Evolutionary conservation across 2,888 invertebrate genomes (phyloP), one percentile per base, ranked within the genome.

Genomic region (Scaptomyza cyrtandrae): DNA sequence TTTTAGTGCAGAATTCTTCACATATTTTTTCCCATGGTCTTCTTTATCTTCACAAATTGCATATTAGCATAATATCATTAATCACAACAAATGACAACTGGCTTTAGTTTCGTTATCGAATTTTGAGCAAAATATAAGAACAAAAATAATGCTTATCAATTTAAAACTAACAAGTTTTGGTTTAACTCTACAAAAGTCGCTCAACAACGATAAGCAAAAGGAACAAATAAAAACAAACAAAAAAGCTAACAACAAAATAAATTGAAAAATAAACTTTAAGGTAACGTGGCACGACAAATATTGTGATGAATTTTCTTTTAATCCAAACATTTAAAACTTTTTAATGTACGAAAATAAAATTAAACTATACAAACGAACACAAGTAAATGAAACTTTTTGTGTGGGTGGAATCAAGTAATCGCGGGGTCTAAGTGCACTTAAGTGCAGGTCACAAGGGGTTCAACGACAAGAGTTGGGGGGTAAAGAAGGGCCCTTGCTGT

Each of bases 241-340:
- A 16, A 13, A 55, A 50, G 10, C 13, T 35, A 39, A 9, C 16
- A n/a, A 27, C 19, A 56, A 24, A 43, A 48, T 44, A 50, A 46
- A 46, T 14, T 41, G 27, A n/a, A 31, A 16, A 56, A 54, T 54
- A 75, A 62, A 62, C 59, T 73, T 66, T 53, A 27, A 48, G 56
- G 63, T 61, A 55, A 67, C 65, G 55, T 45, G 67, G 59, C 73
- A 71, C 74, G 72, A 49, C 65, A 70, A 80, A 84, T 78, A 80
- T 73, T 79, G 48, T 69, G 71, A 73, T 74, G 71, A 78, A 87
- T 87, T 83, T 67, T 59, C 70, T 70, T 78, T 85, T 74, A 85
- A 87, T 83, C 85, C 85, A 87, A 83, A 85, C 79, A 81, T 85
- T 87, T 84, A 76, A 78, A 83, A 87, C 87, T 85, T 85, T 83